Percentiles rank a stretch among this genome's conserved stretches.
Evolutionary conservation across 1,140 invertebrate genomes (phyloP).

Genomic region (Philotrypesis tridentata): DNA sequence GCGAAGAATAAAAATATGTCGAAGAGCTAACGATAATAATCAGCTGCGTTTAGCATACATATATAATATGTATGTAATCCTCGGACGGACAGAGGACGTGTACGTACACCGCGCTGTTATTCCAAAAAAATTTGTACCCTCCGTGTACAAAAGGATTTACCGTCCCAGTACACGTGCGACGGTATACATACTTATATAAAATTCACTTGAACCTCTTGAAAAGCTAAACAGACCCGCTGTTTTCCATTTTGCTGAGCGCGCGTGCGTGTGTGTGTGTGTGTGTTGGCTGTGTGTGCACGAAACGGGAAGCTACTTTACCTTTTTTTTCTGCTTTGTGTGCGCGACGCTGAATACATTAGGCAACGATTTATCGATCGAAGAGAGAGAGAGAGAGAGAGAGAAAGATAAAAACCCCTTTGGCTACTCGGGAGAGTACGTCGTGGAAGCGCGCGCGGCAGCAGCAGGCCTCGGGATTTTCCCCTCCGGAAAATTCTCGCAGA

Average conservation of each 20-base stretch:
- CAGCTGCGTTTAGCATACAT: too few relatives aligned
- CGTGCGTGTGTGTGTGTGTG: too few relatives aligned
- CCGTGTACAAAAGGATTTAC: too few relatives aligned
- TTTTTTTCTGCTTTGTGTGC: conserved; percentile 3
- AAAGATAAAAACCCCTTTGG: conserved; percentile 17
- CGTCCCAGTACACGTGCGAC: too few relatives aligned
- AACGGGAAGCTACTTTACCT: not conserved
- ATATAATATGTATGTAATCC: too few relatives aligned
- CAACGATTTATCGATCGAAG: conserved; percentile 35
- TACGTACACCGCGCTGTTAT: too few relatives aligned
- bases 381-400: not conserved
- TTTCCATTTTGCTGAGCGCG: too few relatives aligned
- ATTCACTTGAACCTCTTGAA: not conserved
- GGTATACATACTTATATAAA: too few relatives aligned
- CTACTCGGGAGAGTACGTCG: conserved; percentile 3
- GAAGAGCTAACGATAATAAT: not conserved
- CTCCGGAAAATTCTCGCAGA: not conserved
- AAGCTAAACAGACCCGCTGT: not conserved
- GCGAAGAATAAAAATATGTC: not conserved
- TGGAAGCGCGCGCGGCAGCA: too few relatives aligned
- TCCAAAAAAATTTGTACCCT: too few relatives aligned
- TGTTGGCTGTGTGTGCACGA: too few relatives aligned
- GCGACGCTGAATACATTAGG: conserved; percentile 33
- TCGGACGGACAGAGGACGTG: too few relatives aligned
- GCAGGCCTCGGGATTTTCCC: conserved; percentile 33